Base-by-base conservation (phyloP, 2,888 invertebrate genomes). In the Tipula vernalis region DNA sequence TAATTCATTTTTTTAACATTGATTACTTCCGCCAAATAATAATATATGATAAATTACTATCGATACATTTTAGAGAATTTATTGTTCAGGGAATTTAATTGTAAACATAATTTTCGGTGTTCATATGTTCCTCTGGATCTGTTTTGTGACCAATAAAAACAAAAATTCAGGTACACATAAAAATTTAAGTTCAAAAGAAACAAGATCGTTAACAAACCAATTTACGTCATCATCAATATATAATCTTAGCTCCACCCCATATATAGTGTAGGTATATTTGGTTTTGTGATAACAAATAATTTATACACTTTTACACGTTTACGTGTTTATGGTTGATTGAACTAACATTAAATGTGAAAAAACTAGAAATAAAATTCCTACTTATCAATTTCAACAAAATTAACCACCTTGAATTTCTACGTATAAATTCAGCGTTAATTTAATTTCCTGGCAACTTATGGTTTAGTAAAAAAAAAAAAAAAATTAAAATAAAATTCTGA, bases 391-490 rank as follows among this genome's bases (percentile, higher is more conserved):
- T 71, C 10, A 71, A 71, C 71, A 28, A 71, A 71, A 71, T 71
- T 71, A 71, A 71, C 71, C 71, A 71, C 71, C 71, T 71, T 71
- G 71, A 71, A 71, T 71, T 71, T 71, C 71, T 71, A 71, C 71
- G 71, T 71, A 71, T 84, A 39, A 0, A 83, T 41, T 39, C n/a
- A 84, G n/a, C 84, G 41, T 39, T 84, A 84, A 84, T 84, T 84
- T 84, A 84, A 84, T 84, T 84, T 84, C 84, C 84, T 84, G 84
- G 84, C 84, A 41, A 84, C 8, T 84, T 84, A 39, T 84, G 84
- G 84, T 84, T 41, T 39, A 18, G 28, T 28, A 28, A 28, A 28
- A 28, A 28, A 28, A 28, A 28, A 84, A 39, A 84, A 41, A 84
- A 39, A 8, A 84, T 39, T 83, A 15, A 51, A 15, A 39, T 39